phyloP scores from a whole-genome alignment of 2,888 invertebrate genomes.

The Lepidocyrtinus sp. region DNA sequence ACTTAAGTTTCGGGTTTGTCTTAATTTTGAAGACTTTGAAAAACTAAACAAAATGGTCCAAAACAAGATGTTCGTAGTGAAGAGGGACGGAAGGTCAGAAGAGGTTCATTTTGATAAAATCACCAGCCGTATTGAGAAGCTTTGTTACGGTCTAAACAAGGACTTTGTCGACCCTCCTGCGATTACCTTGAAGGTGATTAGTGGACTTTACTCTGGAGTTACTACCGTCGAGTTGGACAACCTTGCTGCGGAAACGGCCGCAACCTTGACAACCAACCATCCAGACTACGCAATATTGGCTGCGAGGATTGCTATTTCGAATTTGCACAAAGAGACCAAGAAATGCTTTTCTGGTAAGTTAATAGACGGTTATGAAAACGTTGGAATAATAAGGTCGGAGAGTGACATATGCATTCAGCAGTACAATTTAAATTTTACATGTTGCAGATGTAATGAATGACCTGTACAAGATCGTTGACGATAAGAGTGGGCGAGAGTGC shows the following conservation, averaged over 20 bases:
- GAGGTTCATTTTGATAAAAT: slow-evolving; percentile 98
- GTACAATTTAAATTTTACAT: no score
- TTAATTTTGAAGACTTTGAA: no score
- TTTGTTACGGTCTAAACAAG: slow-evolving; percentile 96
- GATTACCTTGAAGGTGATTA: slow-evolving; percentile 93
- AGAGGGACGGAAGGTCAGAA: slow-evolving; percentile 86
- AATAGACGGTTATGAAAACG: no score
- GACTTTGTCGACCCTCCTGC: slow-evolving; percentile 96
- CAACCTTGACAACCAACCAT: slow-evolving; percentile 96
- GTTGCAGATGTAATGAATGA: slow-evolving; percentile 90
- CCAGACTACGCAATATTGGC: slow-evolving; percentile 95
- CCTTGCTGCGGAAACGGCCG: slow-evolving; percentile 98
- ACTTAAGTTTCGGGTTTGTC: no score
- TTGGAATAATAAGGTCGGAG: no score
- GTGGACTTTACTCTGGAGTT: slow-evolving; percentile 95
- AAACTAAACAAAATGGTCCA: slow-evolving; percentile 48
- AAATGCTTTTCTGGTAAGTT: slow-evolving; percentile 89
- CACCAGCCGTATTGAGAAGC: slow-evolving; percentile 93
- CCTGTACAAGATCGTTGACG: slow-evolving; percentile 84
- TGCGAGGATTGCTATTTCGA: slow-evolving; percentile 94
- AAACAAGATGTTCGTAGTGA: slow-evolving; percentile 66
- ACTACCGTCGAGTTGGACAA: slow-evolving; percentile 98
- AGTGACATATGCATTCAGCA: neutral
- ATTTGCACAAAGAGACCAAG: slow-evolving; percentile 98
- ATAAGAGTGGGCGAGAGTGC: slow-evolving; percentile 79